Evolutionary conservation across 2,113 vertebrate species (phyloP).

Genomic region (Ariopsis seemanni): DNA sequence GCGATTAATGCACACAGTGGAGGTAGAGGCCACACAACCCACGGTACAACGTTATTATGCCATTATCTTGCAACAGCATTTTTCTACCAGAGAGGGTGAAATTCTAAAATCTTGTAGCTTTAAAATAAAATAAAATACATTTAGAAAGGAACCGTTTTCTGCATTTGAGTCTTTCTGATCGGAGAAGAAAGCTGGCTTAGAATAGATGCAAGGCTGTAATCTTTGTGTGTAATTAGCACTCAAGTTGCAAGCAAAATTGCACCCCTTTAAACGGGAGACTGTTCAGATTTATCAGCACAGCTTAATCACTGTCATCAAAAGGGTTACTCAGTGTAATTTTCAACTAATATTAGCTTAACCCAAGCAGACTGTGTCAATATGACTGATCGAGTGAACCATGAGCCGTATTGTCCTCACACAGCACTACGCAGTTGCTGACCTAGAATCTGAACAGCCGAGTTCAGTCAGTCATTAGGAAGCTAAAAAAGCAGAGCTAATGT

Average conservation of each 20-base stretch:
- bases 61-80: background rate
- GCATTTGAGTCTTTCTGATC: background rate
- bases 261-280: conserved; percentile 6
- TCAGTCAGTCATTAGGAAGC: conserved; percentile 36
- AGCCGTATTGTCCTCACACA: conserved; percentile 41
- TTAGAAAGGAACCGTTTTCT: background rate
- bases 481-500: conserved; percentile 31
- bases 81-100: background rate
- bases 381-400: background rate
- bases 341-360: conserved; percentile 18
- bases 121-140: background rate
- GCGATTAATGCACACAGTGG: background rate
- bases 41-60: background rate
- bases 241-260: conserved; percentile 33
- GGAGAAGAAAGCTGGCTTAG: background rate
- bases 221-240: conserved; percentile 14
- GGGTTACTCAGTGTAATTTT: background rate
- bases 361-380: background rate
- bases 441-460: conserved; percentile 47
- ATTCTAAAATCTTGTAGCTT: background rate
- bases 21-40: background rate
- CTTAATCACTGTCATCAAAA: conserved; percentile 34
- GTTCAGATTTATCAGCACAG: conserved; percentile 31
- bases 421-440: conserved; percentile 53
- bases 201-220: conserved; percentile 30